Base-by-base conservation (phyloP, 2,888 invertebrate species). In the Amphipyra tragopoginis region DNA sequence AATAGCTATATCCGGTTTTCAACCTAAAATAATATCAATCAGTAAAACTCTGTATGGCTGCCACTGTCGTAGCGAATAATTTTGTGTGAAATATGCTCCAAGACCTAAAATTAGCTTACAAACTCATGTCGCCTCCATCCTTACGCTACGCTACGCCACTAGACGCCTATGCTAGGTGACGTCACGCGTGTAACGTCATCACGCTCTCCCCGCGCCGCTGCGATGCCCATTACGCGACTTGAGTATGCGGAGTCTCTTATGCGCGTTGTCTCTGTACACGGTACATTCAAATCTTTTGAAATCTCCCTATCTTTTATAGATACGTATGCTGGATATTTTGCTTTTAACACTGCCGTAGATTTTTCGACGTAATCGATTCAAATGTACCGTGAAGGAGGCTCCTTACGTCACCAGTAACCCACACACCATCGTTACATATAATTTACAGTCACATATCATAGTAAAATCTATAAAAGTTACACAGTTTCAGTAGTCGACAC, bases 21-120 rank as follows among this genome's bases (percentile, higher is more conserved):
- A 54, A 64, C 57, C 57, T 47, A 67, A 67, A 64, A 44, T 49
- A 40, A 43, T 42, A 60, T 34, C 21, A 48, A 53, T 61, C 26
- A 43, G 61, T 56, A 57, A 63, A 65, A 61, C 50, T 61, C 65
- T 51, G 51, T 58, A 65, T 70, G 70, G 63, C 72, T 39, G 47
- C 54, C 59, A 36, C 36, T 36, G 36, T 9, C 4, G 45, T 21
- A 42, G 44, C 55, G 8, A 53, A 45, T 48, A 5, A 38, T 40
- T 33, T 57, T 47, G 45, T 61, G 29, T 53, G 47, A 57, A 55
- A 55, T 65, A 34, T 60, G 57, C 53, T 53, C 36, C 8, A 42
- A 56, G 10, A 15, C 51, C 36, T 71, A 58, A 42, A 38, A 10
- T 39, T 75, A 70, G 11, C 39, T 54, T 63, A 56, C 42, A 59